Evolutionary conservation across 2,113 vertebrate genomes (phyloP), one percentile per base, ranked within the genome.

Genomic region (Acrocephalus arundinaceus): DNA sequence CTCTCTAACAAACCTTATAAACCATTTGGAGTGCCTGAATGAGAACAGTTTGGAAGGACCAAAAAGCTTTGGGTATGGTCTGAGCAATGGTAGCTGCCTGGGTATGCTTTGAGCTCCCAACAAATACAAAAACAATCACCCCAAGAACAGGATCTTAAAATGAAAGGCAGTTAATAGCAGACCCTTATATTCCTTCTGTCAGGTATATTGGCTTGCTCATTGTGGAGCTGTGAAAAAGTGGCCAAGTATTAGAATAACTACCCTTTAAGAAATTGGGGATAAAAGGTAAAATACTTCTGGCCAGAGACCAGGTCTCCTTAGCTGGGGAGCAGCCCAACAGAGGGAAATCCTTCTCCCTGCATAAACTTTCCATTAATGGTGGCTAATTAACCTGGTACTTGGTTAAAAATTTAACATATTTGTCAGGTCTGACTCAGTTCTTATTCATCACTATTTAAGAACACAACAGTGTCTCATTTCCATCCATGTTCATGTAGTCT

Each of bases 371-470:
- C 4, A 3, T 65, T 90, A 80, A 63, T 25, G 35, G 45, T 48
- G 66, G 76, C 65, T 89, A 90, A 96, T 90, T 81, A 87, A 81
- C 61, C 35, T 65, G 73, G 33, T 80, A 67, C 22, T 84, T 72
- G 3, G 11, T 89, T 87, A 95, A 84, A 94, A 79, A 68, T 31
- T 81, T 89, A 75, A 66, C 35, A 19, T 67, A 89, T 81, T 94
- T 94, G 58, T 85, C 86, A 82, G 70, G 49, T 92, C 93, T 97
- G 93, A 92, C 76, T 95, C 93, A 87, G 72, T 81, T 68, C 73
- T 93, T 93, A 89, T 84, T 96, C 91, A 84, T 57, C 1, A 0
- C 63, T 68, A 23, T 84, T 92, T 67, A 67, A 84, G 86, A 90
- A 83, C 37, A 35, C 4, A 86, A 43, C 43, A 84, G 57, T 75